Evolutionary conservation across 2,797 vertebrate species (phyloP).

Genomic region (Acanthurus lineatus): DNA sequence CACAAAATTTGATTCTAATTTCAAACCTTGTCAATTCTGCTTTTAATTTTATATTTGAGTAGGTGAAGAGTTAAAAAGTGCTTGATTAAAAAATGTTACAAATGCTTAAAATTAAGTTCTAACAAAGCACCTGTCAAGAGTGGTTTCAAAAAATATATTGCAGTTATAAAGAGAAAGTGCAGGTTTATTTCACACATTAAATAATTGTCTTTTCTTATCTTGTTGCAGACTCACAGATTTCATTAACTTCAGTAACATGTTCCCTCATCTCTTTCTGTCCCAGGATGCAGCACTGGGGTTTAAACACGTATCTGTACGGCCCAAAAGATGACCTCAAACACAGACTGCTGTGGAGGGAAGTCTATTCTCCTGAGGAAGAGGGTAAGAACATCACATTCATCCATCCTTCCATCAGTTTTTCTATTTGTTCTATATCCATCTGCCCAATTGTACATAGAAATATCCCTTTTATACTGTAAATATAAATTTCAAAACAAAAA

Average conservation of each 20-base stretch:
- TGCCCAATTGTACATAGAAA: too few relatives aligned
- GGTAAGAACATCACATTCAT: constrained; percentile 71
- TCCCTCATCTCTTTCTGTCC: neutral
- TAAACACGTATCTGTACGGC: constrained; percentile 92
- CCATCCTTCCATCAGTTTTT: too few relatives aligned
- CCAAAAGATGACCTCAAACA: constrained; percentile 93
- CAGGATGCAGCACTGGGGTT: constrained; percentile 88
- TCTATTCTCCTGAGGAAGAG: constrained; percentile 90
- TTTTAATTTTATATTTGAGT: neutral
- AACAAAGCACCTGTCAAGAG: neutral
- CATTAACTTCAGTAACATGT: neutral
- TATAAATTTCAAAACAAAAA: too few relatives aligned
- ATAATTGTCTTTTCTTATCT: neutral
- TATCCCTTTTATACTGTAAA: too few relatives aligned
- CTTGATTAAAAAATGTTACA: neutral
- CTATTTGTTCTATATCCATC: too few relatives aligned
- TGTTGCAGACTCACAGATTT: neutral
- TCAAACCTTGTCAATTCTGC: neutral
- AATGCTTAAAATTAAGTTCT: too few relatives aligned
- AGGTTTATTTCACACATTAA: neutral
- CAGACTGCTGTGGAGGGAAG: constrained; percentile 90
- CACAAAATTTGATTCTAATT: neutral
- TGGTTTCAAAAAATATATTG: neutral
- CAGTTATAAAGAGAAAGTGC: neutral
- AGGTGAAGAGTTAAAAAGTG: neutral